Percentiles rank a stretch among this genome's conserved stretches.
These are phyloP conservation scores for Ascidia mentula DNA, from an alignment of 23 tunicate species.

Conservation along the genomic window DNA sequence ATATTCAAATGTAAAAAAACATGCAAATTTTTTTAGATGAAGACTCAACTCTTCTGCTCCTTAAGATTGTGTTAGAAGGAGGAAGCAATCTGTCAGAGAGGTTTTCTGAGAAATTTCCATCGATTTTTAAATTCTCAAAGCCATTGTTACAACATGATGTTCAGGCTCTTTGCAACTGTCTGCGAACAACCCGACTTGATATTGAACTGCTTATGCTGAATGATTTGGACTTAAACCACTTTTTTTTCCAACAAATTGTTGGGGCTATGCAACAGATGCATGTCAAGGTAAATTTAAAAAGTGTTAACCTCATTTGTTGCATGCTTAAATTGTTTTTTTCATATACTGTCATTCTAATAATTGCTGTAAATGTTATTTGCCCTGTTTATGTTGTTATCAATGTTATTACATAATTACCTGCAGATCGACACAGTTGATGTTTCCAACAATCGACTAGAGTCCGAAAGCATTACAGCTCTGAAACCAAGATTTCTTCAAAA, in stretches of 20 bases:
- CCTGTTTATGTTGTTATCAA: no score
- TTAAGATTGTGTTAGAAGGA: background rate
- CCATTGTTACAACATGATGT: background rate
- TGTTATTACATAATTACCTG: no score
- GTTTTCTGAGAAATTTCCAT: background rate
- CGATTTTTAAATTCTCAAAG: background rate
- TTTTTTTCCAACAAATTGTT: background rate
- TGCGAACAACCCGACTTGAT: background rate
- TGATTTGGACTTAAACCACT: background rate
- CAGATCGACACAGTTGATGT: background rate
- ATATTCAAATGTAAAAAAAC: no score
- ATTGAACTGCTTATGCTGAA: background rate
- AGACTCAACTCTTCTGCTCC: background rate
- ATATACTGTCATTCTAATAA: no score
- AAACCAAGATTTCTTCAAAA: background rate
- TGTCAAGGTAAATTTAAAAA: background rate
- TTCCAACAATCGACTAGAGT: background rate
- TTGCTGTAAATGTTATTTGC: no score
- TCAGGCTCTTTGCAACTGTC: background rate
- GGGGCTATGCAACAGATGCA: background rate
- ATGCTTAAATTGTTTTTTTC: background rate
- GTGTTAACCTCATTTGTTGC: background rate
- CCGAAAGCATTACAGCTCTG: background rate
- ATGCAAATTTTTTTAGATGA: background rate
- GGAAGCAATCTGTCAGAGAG: background rate